phyloP scores from a whole-genome alignment of 1,140 invertebrate genomes.

The Drosophila paulistorum region DNA sequence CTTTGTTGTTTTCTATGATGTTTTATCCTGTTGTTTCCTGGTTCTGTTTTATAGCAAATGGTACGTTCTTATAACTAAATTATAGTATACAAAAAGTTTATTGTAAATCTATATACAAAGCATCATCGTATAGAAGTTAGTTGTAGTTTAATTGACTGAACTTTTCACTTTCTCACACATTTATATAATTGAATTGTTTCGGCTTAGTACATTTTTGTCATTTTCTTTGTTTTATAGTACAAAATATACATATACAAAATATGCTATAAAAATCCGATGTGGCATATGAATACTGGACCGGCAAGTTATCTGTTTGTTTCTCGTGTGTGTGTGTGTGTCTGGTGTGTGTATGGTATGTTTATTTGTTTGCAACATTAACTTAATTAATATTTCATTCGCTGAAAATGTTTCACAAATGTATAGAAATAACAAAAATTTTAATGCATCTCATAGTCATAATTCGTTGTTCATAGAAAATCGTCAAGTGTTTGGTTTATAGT shows the following conservation, averaged over 20 bases:
- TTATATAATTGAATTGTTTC: constrained; percentile 32
- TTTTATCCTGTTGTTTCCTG: constrained; percentile 6
- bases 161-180: constrained; percentile 17
- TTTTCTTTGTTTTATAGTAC: constrained; percentile 40
- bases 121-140: constrained; percentile 31
- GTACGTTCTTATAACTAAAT: constrained; percentile 31
- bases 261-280: constrained; percentile 41
- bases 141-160: constrained; percentile 63
- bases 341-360: neutral
- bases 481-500: constrained; percentile 2
- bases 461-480: constrained; percentile 55
- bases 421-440: constrained; percentile 35
- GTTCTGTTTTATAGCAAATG: constrained; percentile 36
- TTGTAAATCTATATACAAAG: constrained; percentile 66
- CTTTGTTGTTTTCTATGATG: constrained; percentile 18
- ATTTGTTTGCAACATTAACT: constrained; percentile 46
- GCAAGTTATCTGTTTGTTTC: constrained; percentile 63
- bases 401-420: constrained; percentile 44
- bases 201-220: constrained; percentile 2
- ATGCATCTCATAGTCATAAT: constrained; percentile 25
- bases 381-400: constrained; percentile 39
- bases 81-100: constrained; percentile 57
- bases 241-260: constrained; percentile 50
- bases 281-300: constrained; percentile 70
- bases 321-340: constrained; percentile 29